Evolutionary conservation across 2,113 vertebrate genomes (phyloP).

Genomic region (Ictidomys tridecemlineatus): DNA sequence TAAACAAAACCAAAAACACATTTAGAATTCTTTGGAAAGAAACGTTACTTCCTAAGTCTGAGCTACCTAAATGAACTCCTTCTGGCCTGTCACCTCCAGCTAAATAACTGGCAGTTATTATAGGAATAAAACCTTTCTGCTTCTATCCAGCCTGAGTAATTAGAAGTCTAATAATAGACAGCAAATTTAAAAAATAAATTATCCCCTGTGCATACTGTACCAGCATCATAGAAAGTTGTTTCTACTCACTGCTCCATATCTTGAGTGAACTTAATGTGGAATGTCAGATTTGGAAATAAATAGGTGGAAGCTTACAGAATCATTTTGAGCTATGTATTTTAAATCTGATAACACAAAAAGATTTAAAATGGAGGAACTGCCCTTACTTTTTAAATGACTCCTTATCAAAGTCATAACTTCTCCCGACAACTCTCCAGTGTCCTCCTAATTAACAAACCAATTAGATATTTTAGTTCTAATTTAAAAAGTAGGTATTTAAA

Average conservation of each 20-base stretch:
- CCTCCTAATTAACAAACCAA: slow-evolving; percentile 63
- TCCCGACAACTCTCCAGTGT: not conserved
- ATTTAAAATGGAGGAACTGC: not conserved
- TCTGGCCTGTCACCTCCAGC: slow-evolving; percentile 3
- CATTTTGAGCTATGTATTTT: not conserved
- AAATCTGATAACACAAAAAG: not conserved
- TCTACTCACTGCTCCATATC: not conserved
- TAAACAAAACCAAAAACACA: not conserved
- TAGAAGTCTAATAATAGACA: slow-evolving; percentile 71
- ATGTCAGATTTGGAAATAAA: not conserved
- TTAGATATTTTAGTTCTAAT: slow-evolving; percentile 65
- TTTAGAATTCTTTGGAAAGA: slow-evolving; percentile 45
- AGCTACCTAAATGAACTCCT: slow-evolving; percentile 42
- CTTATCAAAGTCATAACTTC: slow-evolving; percentile 33
- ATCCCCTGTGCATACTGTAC: not conserved
- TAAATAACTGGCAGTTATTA: slow-evolving; percentile 58
- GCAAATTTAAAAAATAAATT: slow-evolving; percentile 45
- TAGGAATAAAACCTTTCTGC: slow-evolving; percentile 60
- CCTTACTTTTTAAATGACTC: not conserved
- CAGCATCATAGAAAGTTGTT: not conserved
- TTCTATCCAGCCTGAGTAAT: slow-evolving; percentile 66
- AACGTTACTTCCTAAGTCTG: not conserved
- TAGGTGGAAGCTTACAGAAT: not conserved
- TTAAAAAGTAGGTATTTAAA: slow-evolving; percentile 70
- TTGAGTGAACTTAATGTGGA: not conserved